Conservation (phyloP, 2,888 invertebrate species). For the Scaptomyza cyrtandrae region DNA sequence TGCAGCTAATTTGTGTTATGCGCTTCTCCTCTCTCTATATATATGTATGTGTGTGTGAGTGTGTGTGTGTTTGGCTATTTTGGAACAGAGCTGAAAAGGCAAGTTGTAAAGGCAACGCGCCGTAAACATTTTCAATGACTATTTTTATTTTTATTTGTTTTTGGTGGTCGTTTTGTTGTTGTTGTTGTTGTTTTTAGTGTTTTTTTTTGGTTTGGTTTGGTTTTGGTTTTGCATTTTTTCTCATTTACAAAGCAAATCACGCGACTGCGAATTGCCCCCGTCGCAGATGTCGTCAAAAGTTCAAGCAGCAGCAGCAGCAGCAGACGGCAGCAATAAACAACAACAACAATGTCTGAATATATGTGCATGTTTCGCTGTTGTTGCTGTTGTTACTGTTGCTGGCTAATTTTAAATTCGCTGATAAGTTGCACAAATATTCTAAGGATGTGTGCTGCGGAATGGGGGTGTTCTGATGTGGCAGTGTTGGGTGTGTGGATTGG, state of each 20-base stretch:
- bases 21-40: too few species aligned
- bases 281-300: conserved; percentile 75
- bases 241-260: conserved; percentile 79
- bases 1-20: conserved; percentile 45
- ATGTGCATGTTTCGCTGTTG: conserved; percentile 22
- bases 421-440: conserved; percentile 78
- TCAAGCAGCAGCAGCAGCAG: conserved; percentile 39
- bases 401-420: conserved; percentile 79
- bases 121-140: conserved; percentile 79
- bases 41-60: conserved; percentile 5
- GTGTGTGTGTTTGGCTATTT: conserved; percentile 52
- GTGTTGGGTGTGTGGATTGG: background rate
- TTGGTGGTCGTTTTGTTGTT: conserved; percentile 34
- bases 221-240: conserved; percentile 66
- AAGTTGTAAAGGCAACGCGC: conserved; percentile 29
- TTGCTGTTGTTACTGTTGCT: conserved; percentile 39
- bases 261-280: conserved; percentile 68
- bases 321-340: conserved; percentile 29
- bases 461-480: background rate
- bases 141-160: conserved; percentile 70
- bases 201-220: conserved; percentile 38
- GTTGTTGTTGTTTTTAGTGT: background rate
- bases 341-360: conserved; percentile 38
- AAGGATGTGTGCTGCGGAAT: conserved; percentile 57
- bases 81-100: conserved; percentile 52